phyloP scores from a whole-genome alignment of 2,888 invertebrate genomes.

The Caenorhabditis plicata region DNA sequence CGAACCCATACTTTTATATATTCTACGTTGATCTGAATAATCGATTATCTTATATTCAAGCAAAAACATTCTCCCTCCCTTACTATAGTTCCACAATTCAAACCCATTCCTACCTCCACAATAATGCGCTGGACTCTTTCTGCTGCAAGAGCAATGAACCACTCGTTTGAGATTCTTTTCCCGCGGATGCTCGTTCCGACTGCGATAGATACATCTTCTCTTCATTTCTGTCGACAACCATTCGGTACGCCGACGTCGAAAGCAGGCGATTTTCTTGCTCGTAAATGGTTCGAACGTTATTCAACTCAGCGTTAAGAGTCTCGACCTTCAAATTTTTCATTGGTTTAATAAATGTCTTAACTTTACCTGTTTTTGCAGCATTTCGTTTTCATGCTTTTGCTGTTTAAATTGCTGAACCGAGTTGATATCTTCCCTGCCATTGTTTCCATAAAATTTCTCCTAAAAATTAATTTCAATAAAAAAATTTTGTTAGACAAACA shows the following conservation, averaged over 20 bases:
- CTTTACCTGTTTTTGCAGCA: slow-evolving; percentile 4
- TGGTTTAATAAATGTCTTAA: too few relatives aligned
- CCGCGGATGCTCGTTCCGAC: too few relatives aligned
- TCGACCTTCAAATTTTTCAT: background rate
- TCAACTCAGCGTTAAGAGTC: slow-evolving; percentile 18
- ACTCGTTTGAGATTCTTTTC: too few relatives aligned
- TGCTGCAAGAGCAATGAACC: too few relatives aligned
- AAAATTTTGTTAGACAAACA: background rate
- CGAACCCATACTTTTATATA: too few relatives aligned
- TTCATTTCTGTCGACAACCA: too few relatives aligned
- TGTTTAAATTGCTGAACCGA: slow-evolving; percentile 29
- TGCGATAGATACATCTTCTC: too few relatives aligned
- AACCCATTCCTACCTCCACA: slow-evolving; percentile 2
- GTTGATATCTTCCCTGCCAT: slow-evolving; percentile 14
- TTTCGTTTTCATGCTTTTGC: slow-evolving; percentile 25
- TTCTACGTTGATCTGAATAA: too few relatives aligned
- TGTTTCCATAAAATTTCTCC: slow-evolving; percentile 8
- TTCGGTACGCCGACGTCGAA: slow-evolving; percentile 29
- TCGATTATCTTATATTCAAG: too few relatives aligned
- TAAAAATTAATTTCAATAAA: slow-evolving; percentile 1
- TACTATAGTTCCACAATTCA: slow-evolving; percentile 1
- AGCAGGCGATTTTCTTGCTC: slow-evolving; percentile 46
- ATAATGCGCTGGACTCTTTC: background rate
- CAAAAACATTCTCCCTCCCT: slow-evolving; percentile 8
- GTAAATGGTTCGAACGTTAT: slow-evolving; percentile 14